Evolutionary conservation across 2,113 vertebrate species (phyloP).

Genomic region (Suricata suricatta): DNA sequence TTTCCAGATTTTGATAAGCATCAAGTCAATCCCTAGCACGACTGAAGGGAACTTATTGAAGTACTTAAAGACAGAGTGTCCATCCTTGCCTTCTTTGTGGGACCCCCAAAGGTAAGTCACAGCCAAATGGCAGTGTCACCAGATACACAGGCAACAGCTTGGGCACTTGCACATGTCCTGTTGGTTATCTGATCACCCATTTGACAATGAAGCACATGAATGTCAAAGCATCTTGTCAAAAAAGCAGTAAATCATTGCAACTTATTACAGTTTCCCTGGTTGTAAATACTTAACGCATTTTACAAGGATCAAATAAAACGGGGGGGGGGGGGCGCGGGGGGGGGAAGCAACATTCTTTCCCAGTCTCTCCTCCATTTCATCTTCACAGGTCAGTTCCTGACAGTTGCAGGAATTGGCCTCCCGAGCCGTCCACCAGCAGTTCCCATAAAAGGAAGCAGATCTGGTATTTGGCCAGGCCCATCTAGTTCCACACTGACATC

Average conservation of each 20-base stretch:
- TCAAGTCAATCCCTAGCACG: neutral
- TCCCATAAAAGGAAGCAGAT: neutral
- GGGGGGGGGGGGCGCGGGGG: no score
- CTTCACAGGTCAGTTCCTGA: neutral
- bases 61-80: neutral
- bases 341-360: neutral
- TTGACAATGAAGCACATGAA: neutral
- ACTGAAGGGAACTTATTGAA: neutral
- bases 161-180: neutral
- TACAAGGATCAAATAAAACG: neutral
- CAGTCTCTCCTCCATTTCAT: neutral
- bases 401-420: neutral
- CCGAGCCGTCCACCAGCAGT: neutral
- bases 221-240: neutral
- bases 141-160: neutral
- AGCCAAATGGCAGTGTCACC: neutral
- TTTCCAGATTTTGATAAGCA: neutral
- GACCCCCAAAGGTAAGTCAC: neutral
- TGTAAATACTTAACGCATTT: neutral
- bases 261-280: neutral
- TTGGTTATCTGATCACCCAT: neutral
- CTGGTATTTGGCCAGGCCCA: neutral
- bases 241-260: neutral
- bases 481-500: neutral
- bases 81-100: neutral